Evolutionary conservation across 1,140 invertebrate species (phyloP).

Genomic region (Pogonomyrmex californicus): DNA sequence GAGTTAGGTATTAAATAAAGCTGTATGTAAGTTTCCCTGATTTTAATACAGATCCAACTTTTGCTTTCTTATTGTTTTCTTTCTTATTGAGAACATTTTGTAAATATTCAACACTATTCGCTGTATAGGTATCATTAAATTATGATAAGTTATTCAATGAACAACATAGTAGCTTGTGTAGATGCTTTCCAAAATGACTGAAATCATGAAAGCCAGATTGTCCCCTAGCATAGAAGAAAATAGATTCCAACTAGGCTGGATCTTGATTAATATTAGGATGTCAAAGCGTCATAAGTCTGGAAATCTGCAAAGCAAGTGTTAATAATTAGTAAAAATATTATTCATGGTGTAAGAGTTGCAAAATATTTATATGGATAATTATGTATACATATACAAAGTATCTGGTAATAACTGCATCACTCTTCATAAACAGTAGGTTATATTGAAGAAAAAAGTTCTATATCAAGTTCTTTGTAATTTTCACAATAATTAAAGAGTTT

Average conservation of each 20-base stretch:
- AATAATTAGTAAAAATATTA: conserved; percentile 59
- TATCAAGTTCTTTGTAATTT: too few relatives aligned
- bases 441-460: too few relatives aligned
- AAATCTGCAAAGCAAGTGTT: conserved; percentile 86
- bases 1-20: conserved; percentile 45
- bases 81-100: conserved; percentile 22
- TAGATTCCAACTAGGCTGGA: conserved; percentile 87
- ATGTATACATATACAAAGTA: not conserved
- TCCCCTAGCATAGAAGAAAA: conserved; percentile 83
- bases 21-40: conserved; percentile 22
- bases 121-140: conserved; percentile 55
- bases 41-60: conserved; percentile 34
- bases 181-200: conserved; percentile 89
- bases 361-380: not conserved
- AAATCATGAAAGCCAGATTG: conserved; percentile 87
- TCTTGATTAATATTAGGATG: conserved; percentile 88
- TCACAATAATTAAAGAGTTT: too few relatives aligned
- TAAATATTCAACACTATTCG: conserved; percentile 64
- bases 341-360: not conserved
- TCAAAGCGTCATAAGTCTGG: conserved; percentile 91
- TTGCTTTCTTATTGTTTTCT: conserved; percentile 43
- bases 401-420: conserved; percentile 4
- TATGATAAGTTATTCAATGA: conserved; percentile 87
- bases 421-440: too few relatives aligned
- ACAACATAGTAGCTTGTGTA: conserved; percentile 90